A percentile compares a stretch with the other conserved stretches of the same genome.
phyloP scores from a whole-genome alignment of 2,888 invertebrate genomes.

The Copidosoma aretas region DNA sequence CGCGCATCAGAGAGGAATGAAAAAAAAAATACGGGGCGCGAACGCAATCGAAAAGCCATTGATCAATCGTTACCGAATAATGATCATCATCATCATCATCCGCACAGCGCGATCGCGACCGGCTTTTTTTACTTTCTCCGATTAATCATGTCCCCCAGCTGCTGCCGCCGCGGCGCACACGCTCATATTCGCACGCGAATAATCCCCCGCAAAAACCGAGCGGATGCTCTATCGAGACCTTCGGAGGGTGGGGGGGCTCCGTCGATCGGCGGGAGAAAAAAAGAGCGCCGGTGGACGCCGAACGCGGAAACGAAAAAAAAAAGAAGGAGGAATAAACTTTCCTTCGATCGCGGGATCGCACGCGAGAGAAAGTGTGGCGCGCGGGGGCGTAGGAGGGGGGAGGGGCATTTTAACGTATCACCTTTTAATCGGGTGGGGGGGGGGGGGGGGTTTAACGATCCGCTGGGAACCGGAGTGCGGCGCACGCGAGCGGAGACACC shows the following conservation, averaged over 20 bases:
- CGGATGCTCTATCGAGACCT: too few relatives aligned
- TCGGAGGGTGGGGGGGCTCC: too few relatives aligned
- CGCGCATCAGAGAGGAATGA: neutral
- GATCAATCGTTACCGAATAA: conserved; percentile 5
- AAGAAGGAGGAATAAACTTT: conserved; percentile 16
- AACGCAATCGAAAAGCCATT: conserved; percentile 4
- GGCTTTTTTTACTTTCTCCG: conserved; percentile 25
- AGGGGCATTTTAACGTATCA: neutral
- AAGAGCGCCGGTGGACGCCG: neutral
- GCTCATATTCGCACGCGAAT: conserved; percentile 17
- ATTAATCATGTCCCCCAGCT: conserved; percentile 21
- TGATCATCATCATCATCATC: too few relatives aligned
- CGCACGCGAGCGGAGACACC: neutral
- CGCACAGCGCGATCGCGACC: neutral
- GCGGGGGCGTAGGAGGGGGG: neutral
- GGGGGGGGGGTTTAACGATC: neutral
- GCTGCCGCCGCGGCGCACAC: too few relatives aligned
- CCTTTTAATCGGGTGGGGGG: conserved; percentile 12
- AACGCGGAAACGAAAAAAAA: conserved; percentile 9
- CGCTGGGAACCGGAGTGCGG: neutral
- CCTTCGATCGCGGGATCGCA: conserved; percentile 4
- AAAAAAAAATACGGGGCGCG: too few relatives aligned
- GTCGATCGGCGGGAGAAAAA: too few relatives aligned
- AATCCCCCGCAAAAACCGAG: neutral
- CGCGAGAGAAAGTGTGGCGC: conserved; percentile 10